Evolutionary conservation across 2,113 vertebrate species (phyloP).

Genomic region (Lophochroa leadbeateri): DNA sequence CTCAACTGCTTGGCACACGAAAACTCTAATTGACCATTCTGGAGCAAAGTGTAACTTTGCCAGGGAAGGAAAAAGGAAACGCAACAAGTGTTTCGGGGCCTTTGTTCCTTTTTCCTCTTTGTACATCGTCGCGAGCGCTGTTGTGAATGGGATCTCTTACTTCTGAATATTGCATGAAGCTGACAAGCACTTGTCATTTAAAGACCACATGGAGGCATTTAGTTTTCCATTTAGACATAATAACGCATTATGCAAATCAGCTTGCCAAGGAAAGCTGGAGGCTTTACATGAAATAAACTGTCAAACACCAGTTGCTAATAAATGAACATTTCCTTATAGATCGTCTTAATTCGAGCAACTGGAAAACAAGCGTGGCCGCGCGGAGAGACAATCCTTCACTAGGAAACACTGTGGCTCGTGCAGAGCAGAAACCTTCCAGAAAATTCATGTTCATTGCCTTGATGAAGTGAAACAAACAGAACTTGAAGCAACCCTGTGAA

Average conservation of each 20-base stretch:
- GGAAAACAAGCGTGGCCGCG: constrained; percentile 63
- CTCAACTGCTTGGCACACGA: constrained; percentile 77
- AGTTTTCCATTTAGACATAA: constrained; percentile 87
- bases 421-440: constrained; percentile 28
- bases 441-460: constrained; percentile 22
- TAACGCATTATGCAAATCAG: constrained; percentile 88
- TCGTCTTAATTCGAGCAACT: constrained; percentile 77
- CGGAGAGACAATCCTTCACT: constrained; percentile 34
- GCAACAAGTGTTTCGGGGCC: constrained; percentile 71
- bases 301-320: constrained; percentile 85
- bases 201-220: constrained; percentile 86
- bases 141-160: constrained; percentile 83
- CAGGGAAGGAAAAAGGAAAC: constrained; percentile 77
- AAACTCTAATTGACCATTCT: constrained; percentile 79
- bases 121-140: constrained; percentile 73
- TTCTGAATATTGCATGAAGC: constrained; percentile 86
- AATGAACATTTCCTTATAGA: constrained; percentile 83
- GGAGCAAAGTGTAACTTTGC: constrained; percentile 78
- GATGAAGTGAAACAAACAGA: constrained; percentile 9
- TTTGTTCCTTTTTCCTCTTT: constrained; percentile 55
- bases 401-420: background rate
- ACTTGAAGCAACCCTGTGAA: constrained; percentile 12
- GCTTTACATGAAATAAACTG: constrained; percentile 82
- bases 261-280: constrained; percentile 81
- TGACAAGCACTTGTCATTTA: constrained; percentile 87